Percentiles rank a stretch among this genome's conserved stretches.
Evolutionary conservation across 2,888 invertebrate genomes (phyloP).

Genomic region (Muscina levida): DNA sequence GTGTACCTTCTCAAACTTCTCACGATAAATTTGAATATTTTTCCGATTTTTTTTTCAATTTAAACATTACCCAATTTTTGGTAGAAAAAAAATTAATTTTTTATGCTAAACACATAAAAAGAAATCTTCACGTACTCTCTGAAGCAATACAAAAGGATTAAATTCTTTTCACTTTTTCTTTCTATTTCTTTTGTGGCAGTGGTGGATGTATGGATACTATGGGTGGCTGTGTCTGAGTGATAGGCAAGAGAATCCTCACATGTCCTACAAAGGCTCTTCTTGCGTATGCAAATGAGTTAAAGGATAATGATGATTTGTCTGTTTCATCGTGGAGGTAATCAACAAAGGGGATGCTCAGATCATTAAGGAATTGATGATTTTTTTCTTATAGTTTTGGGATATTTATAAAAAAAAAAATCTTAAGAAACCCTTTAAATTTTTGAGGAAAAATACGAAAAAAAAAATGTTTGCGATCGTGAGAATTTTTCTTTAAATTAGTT

Average conservation of each 20-base stretch:
- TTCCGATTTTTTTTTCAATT: constrained; percentile 41
- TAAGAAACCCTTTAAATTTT: constrained; percentile 46
- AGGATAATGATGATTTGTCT: constrained; percentile 26
- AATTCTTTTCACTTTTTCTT: constrained; percentile 20
- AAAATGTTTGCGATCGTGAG: constrained; percentile 40
- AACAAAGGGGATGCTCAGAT: constrained; percentile 37
- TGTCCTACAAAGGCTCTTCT: constrained; percentile 16
- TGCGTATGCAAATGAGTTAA: constrained; percentile 44
- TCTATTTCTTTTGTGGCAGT: background rate
- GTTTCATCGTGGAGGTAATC: constrained; percentile 21
- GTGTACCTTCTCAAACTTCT: constrained; percentile 8
- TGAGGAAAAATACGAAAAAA: background rate
- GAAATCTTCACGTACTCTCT: constrained; percentile 2
- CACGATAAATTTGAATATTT: constrained; percentile 48
- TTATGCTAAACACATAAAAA: constrained; percentile 22
- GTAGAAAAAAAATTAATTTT: constrained; percentile 10
- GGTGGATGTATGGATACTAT: background rate
- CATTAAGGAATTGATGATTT: constrained; percentile 49
- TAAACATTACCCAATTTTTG: constrained; percentile 27
- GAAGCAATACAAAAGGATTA: constrained; percentile 33
- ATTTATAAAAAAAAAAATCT: constrained; percentile 37
- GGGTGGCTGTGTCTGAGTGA: background rate
- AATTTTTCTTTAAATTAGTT: constrained; percentile 24
- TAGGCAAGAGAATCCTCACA: background rate
- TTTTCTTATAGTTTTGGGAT: constrained; percentile 49